Evolutionary conservation across 2,797 vertebrate genomes (phyloP).

Genomic region (Stomatorhinus walkeri): DNA sequence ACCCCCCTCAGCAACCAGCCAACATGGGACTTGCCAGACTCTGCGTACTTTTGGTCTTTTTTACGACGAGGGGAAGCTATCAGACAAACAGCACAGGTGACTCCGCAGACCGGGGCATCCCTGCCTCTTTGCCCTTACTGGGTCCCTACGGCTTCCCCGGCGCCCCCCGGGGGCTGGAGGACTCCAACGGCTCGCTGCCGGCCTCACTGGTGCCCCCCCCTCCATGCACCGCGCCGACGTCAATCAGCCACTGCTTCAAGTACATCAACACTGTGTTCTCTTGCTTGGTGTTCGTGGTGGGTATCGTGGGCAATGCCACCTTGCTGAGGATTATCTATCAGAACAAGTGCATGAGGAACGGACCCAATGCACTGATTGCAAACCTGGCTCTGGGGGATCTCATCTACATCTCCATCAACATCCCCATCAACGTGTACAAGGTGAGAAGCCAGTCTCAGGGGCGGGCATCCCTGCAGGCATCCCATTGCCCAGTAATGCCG

Average conservation of each 20-base stretch:
- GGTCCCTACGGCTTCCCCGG: background rate
- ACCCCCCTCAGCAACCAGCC: conserved; percentile 36
- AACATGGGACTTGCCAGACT: conserved; percentile 64
- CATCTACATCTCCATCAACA: conserved; percentile 85
- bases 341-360: conserved; percentile 91
- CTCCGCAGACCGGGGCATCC: conserved; percentile 24
- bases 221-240: conserved; percentile 29
- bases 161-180: conserved; percentile 15
- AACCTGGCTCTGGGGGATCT: conserved; percentile 91
- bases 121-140: background rate
- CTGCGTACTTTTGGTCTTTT: conserved; percentile 64
- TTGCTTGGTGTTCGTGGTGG: conserved; percentile 81
- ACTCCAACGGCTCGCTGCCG: background rate
- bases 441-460: conserved; percentile 47
- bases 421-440: conserved; percentile 87
- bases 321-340: conserved; percentile 89
- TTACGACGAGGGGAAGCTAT: conserved; percentile 56
- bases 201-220: conserved; percentile 8
- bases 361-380: conserved; percentile 88
- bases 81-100: conserved; percentile 60
- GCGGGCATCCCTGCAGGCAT: background rate
- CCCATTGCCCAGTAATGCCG: background rate
- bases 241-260: conserved; percentile 67
- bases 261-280: conserved; percentile 80
- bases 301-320: conserved; percentile 83